Conservation (phyloP, 2,113 vertebrate species). For the Hemiprocne comata region DNA sequence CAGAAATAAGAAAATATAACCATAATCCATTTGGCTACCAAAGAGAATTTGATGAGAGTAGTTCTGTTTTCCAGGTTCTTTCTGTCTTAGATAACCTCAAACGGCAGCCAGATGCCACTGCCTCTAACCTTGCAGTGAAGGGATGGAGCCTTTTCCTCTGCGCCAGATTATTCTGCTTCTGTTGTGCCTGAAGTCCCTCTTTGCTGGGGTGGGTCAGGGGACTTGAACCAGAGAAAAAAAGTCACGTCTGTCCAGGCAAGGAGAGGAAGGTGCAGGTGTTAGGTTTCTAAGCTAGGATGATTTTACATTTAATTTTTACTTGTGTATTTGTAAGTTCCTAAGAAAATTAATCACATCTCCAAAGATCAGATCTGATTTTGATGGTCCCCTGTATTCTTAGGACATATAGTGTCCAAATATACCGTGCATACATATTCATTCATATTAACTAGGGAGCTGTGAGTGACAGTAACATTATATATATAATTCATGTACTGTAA, state of each 20-base stretch:
- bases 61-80: neutral
- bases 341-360: neutral
- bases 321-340: neutral
- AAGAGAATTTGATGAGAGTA: neutral
- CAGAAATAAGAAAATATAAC: neutral
- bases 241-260: neutral
- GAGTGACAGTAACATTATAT: neutral
- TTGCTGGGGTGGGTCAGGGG: neutral
- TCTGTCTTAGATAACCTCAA: neutral
- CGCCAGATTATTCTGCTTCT: neutral
- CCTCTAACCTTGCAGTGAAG: neutral
- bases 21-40: neutral
- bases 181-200: too few relatives aligned
- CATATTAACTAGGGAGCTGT: neutral
- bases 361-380: neutral
- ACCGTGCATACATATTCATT: neutral
- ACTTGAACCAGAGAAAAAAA: neutral
- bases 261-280: neutral
- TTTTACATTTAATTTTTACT: neutral
- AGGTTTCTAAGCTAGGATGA: neutral
- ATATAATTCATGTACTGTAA: neutral
- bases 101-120: neutral
- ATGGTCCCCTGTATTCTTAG: neutral
- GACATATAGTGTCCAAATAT: neutral
- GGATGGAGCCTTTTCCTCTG: neutral